These are phyloP conservation scores for Apaloderma vittatum DNA, from an alignment of 2,113 vertebrate species.

Conservation along the genomic window DNA sequence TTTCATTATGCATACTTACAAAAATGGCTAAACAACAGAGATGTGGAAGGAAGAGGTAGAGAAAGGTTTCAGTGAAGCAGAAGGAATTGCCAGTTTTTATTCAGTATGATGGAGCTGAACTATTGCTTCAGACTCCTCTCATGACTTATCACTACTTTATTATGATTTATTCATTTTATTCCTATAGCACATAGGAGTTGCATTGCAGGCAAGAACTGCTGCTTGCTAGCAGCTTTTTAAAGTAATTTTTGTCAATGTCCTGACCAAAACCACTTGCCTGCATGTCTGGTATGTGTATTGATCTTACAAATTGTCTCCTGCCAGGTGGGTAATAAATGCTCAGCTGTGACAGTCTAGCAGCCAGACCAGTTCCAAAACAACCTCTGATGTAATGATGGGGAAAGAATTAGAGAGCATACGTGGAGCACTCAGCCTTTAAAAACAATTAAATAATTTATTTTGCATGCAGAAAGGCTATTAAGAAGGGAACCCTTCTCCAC, in stretches of 20 bases:
- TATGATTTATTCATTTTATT: slow-evolving; percentile 25
- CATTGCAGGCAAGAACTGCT: background rate
- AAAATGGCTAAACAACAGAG: background rate
- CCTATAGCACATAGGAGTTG: background rate
- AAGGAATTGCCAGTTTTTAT: background rate
- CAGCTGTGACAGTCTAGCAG: background rate
- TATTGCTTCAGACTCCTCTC: background rate
- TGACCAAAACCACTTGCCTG: background rate
- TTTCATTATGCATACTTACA: background rate
- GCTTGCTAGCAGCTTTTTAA: background rate
- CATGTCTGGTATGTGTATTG: background rate
- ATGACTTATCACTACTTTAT: background rate
- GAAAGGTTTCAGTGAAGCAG: background rate
- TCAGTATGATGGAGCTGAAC: background rate
- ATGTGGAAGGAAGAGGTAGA: background rate
- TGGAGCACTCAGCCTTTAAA: background rate
- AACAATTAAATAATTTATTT: slow-evolving; percentile 33
- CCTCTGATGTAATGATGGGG: background rate
- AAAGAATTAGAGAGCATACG: background rate
- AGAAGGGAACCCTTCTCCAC: background rate
- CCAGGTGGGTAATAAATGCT: slow-evolving; percentile 14
- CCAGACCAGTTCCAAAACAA: background rate
- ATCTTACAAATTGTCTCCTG: background rate
- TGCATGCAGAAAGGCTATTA: background rate
- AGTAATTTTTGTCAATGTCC: background rate